Evolutionary conservation across 2,888 invertebrate species (phyloP).

Genomic region (Epiblema foenella): DNA sequence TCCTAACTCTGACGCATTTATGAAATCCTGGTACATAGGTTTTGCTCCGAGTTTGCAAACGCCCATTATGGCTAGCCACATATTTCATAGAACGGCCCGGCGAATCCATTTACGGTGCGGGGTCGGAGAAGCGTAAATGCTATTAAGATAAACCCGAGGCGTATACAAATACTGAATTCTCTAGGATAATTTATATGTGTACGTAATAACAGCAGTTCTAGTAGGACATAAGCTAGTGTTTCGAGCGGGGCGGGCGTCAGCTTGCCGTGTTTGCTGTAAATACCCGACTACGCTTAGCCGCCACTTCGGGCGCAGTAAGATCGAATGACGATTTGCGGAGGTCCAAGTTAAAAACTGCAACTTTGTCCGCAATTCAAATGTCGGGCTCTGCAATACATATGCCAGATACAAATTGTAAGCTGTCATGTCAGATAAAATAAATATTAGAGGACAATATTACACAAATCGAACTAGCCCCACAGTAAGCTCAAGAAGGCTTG

Average conservation of each 20-base stretch:
- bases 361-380: not conserved
- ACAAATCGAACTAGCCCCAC: no score
- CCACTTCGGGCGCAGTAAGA: slow-evolving; percentile 24
- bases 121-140: slow-evolving; percentile 22
- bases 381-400: no score
- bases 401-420: no score
- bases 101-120: slow-evolving; percentile 1
- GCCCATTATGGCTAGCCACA: not conserved
- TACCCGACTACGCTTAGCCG: slow-evolving; percentile 16
- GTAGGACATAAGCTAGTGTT: not conserved
- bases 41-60: not conserved
- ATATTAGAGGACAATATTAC: no score
- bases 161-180: slow-evolving; percentile 17
- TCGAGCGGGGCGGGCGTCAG: slow-evolving; percentile 2
- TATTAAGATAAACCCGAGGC: slow-evolving; percentile 33
- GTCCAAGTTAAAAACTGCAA: slow-evolving; percentile 1
- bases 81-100: slow-evolving; percentile 18
- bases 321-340: slow-evolving; percentile 25
- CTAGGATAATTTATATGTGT: slow-evolving; percentile 25
- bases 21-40: slow-evolving; percentile 23
- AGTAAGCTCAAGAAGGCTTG: no score
- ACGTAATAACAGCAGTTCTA: not conserved
- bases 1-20: slow-evolving; percentile 33
- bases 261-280: slow-evolving; percentile 37
- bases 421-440: no score